Evolutionary conservation across 2,797 vertebrate genomes (phyloP), one percentile per base, ranked within the genome.

Genomic region (Varecia variegata): DNA sequence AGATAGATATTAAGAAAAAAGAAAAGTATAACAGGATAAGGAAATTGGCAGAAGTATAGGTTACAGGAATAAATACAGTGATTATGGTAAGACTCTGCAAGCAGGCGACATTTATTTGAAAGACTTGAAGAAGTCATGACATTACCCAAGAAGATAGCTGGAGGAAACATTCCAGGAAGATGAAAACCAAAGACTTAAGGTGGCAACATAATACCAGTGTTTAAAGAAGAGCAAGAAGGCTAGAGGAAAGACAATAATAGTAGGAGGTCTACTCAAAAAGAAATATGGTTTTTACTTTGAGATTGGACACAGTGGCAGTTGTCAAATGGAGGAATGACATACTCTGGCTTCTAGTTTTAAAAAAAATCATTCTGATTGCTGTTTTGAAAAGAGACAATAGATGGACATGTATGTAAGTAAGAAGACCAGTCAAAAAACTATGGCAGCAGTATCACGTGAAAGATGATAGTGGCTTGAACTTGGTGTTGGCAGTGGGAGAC

Each of bases 361-460:
- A 23, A 56, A 25, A 54, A 68, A 65, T 14, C 9, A 62, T 56
- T 45, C 35, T 35, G 0, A 35, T n/a, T 52, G 5, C 12, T 65
- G 2, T 71, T 40, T 32, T 91, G 27, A 68, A 87, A 79, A 65
- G 0, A 84, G 0, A 58, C 1, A 73, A 20, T 76, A 18, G 15
- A 35, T 0, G 5, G 12, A 3, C 56, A 71, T n/a, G 27, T 17
- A 2, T 10, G 13, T 13, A 93, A 71, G 5, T 3, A 54, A 25
- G 2, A 40, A 70, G 11, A 83, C 11, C 20, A 90, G 30, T 32
- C 17, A 70, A 47, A 14, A 91, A 86, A 32, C 30, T 38, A 79
- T 13, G 10, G 10, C 0, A n/a, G 13, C 1, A n/a, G 6, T 3
- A 60, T 13, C 8, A 50, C 43, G 5, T 30, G 40, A 56, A 2